A percentile compares a stretch with the other conserved stretches of the same genome.
Conservation (phyloP, 2,797 vertebrate species). For the Apodemus agrarius region DNA sequence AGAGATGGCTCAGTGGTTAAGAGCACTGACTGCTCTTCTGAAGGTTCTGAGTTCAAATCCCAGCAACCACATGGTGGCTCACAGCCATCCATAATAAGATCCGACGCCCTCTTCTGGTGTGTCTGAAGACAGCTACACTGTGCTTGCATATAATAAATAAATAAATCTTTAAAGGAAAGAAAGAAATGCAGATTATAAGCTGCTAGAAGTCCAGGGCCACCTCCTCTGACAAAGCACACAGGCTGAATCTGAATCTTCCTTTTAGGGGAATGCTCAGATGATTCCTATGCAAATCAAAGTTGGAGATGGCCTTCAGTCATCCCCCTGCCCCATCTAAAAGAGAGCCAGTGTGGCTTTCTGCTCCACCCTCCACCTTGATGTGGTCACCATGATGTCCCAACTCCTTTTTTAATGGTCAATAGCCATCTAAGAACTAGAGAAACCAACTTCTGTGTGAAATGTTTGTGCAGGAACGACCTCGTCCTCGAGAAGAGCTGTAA, state of each 20-base stretch:
- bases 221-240: not conserved
- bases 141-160: too few species aligned
- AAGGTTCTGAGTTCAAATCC: too few species aligned
- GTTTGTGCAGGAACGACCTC: not conserved
- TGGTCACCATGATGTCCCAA: not conserved
- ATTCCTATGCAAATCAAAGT: not conserved
- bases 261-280: not conserved
- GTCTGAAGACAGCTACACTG: too few species aligned
- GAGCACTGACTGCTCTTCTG: too few species aligned
- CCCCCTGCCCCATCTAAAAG: not conserved
- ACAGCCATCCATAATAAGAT: too few species aligned
- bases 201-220: not conserved
- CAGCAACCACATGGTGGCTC: too few species aligned
- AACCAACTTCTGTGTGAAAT: not conserved
- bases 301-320: not conserved
- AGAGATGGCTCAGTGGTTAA: too few species aligned
- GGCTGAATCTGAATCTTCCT: not conserved
- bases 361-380: not conserved
- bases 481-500: not conserved
- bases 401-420: not conserved
- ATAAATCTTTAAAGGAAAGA: too few species aligned
- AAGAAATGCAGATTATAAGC: not conserved
- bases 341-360: not conserved
- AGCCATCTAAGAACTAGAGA: slow-evolving; percentile 18
- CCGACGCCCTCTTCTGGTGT: too few species aligned